Percentiles rank a stretch among this genome's conserved stretches.
phyloP scores from a whole-genome alignment of 2,113 vertebrate genomes.

The Rhodinocichla rosea region DNA sequence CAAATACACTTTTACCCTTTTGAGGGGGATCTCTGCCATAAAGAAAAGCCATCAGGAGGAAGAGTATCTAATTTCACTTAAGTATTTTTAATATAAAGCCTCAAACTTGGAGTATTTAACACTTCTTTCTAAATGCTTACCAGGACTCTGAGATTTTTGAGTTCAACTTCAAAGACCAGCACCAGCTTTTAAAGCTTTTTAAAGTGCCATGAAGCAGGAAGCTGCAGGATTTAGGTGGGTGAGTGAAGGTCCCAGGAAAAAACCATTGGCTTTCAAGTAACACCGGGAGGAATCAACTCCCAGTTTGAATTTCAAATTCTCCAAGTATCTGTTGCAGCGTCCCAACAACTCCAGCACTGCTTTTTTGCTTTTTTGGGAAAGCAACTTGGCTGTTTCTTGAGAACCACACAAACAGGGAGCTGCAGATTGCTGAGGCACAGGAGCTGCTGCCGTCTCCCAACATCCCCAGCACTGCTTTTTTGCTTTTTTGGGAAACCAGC shows the following conservation, averaged over 20 bases:
- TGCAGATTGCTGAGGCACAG: background rate
- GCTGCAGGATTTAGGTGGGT: background rate
- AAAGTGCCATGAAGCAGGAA: background rate
- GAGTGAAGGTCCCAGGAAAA: background rate
- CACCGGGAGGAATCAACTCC: background rate
- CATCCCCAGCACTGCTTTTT: background rate
- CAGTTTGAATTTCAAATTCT: background rate
- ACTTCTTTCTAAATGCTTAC: background rate
- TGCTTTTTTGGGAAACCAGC: background rate
- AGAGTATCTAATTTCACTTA: background rate
- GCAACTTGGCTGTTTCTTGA: fast-evolving
- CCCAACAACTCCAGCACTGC: background rate
- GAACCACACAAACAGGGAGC: background rate
- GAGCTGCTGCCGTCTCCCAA: background rate
- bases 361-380: background rate
- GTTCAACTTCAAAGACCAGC: background rate
- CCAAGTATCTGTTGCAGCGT: background rate
- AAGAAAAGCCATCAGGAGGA: background rate
- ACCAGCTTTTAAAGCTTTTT: background rate
- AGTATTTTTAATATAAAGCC: background rate
- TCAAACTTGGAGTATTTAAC: background rate
- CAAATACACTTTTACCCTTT: background rate
- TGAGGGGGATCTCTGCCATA: background rate
- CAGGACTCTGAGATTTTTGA: background rate
- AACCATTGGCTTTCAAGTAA: background rate